A percentile compares a stretch with the other conserved stretches of the same genome.
These are phyloP conservation scores for Diuraphis noxia DNA, from an alignment of 1,140 invertebrate species.

Conservation along the genomic window DNA sequence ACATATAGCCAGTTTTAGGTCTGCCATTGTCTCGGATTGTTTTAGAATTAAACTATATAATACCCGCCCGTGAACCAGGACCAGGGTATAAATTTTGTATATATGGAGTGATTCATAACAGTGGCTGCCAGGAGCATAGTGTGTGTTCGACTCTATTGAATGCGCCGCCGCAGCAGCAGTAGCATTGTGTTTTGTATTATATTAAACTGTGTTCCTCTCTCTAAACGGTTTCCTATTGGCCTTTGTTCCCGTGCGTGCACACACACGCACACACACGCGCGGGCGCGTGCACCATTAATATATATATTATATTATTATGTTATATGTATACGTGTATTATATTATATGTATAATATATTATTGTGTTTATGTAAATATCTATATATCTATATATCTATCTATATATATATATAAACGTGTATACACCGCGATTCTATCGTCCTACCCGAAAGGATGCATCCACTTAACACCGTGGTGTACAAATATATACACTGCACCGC, in stretches of 20 bases:
- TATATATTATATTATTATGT: neutral
- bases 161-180: neutral
- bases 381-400: neutral
- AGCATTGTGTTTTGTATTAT: conserved; percentile 52
- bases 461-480: conserved; percentile 41
- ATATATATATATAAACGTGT: neutral
- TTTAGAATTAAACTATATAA: conserved; percentile 53
- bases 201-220: conserved; percentile 53
- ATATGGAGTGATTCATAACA: conserved; percentile 53
- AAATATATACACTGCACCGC: neutral
- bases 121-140: conserved; percentile 51
- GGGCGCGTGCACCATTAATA: neutral
- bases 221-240: conserved; percentile 53
- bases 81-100: conserved; percentile 53
- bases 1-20: conserved; percentile 54
- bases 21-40: conserved; percentile 54
- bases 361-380: neutral
- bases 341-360: conserved; percentile 13
- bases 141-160: conserved; percentile 53
- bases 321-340: neutral
- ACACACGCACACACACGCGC: neutral
- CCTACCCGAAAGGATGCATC: conserved; percentile 9
- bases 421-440: neutral
- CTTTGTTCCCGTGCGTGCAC: conserved; percentile 31
- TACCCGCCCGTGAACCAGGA: conserved; percentile 46